Conservation (phyloP, 2,888 invertebrate species). For the Neoaliturus tenellus region DNA sequence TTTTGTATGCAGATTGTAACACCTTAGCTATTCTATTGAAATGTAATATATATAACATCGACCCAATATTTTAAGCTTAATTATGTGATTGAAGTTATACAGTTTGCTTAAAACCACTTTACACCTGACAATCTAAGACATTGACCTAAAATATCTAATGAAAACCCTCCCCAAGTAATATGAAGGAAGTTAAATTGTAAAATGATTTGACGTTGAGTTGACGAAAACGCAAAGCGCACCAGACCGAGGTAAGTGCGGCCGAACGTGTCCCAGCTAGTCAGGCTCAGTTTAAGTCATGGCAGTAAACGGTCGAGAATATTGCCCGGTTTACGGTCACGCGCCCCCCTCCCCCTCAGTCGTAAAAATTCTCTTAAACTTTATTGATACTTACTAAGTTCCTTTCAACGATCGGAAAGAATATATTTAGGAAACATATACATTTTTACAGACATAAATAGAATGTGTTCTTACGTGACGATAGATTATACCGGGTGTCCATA, state of each 20-base stretch:
- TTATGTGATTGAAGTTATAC: too few relatives aligned
- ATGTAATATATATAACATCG: too few relatives aligned
- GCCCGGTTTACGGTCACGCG: constrained; percentile 15
- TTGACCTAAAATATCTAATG: not conserved
- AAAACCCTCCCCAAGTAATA: not conserved
- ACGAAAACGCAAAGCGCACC: constrained; percentile 1
- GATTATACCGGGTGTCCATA: too few relatives aligned
- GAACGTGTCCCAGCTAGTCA: not conserved
- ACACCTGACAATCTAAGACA: too few relatives aligned
- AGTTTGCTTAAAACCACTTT: too few relatives aligned
- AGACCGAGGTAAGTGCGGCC: constrained; percentile 4
- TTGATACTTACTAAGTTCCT: constrained; percentile 25
- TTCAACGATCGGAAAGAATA: constrained; percentile 1
- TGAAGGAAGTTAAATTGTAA: not conserved
- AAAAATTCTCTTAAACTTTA: constrained; percentile 30
- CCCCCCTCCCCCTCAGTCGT: not conserved
- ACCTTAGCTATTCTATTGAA: too few relatives aligned
- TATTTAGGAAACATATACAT: not conserved
- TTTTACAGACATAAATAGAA: not conserved
- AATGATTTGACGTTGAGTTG: not conserved
- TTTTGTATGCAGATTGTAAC: too few relatives aligned
- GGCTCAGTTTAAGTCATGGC: constrained; percentile 23
- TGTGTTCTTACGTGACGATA: too few relatives aligned
- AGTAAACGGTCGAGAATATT: constrained; percentile 18
- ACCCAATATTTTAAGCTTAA: too few relatives aligned